These are phyloP conservation scores for Aurelia sp. DNA, from an alignment of 30 jellyfish, hydroid and myxozoan genomes.

Conservation along the genomic window DNA sequence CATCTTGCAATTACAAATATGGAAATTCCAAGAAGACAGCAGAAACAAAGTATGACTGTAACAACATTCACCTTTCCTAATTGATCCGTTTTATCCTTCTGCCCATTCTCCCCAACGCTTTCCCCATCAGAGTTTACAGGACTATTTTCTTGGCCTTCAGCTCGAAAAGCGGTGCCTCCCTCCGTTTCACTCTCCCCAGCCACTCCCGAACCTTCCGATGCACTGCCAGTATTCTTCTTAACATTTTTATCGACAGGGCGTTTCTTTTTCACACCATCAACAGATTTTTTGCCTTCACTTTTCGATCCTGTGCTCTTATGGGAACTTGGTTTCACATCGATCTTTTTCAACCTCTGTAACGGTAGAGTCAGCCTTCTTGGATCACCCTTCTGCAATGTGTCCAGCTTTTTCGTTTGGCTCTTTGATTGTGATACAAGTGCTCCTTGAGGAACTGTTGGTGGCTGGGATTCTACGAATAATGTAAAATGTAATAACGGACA, in stretches of 20 bases:
- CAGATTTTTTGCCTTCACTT: neutral
- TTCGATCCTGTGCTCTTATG: neutral
- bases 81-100: neutral
- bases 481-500: neutral
- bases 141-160: slow-evolving; percentile 31
- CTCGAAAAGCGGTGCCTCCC: neutral
- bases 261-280: no score
- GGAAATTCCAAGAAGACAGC: no score
- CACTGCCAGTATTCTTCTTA: neutral
- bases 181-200: neutral
- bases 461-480: neutral
- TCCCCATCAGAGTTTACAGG: neutral
- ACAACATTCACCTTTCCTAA: neutral
- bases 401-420: neutral
- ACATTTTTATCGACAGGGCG: no score
- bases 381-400: slow-evolving; percentile 46
- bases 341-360: slow-evolving; percentile 46
- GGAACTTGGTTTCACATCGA: slow-evolving; percentile 1
- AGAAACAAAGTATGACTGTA: neutral
- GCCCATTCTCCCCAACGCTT: neutral
- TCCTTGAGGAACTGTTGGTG: slow-evolving; percentile 12
- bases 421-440: neutral
- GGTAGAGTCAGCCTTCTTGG: slow-evolving; percentile 67
- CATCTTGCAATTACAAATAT: no score
- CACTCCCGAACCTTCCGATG: neutral